phyloP scores from a whole-genome alignment of 2,888 invertebrate genomes.

The Ophioninae sp. region DNA sequence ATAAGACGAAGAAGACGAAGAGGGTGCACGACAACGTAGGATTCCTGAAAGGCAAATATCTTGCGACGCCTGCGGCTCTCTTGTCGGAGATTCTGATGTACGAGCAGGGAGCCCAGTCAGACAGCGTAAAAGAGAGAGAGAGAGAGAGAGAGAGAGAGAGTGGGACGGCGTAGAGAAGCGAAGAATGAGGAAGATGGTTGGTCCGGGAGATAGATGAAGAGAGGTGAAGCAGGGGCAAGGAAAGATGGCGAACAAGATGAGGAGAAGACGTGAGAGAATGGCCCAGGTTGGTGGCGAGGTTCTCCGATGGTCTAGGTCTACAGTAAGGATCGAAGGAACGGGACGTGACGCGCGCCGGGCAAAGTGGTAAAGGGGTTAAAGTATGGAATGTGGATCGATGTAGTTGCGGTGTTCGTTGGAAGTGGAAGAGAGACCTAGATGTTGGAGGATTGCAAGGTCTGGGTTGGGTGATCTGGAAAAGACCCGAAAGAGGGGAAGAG shows the following conservation, averaged over 20 bases:
- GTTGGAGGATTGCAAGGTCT: background rate
- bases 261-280: slow-evolving; percentile 43
- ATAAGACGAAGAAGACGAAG: slow-evolving; percentile 36
- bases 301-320: slow-evolving; percentile 35
- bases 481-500: slow-evolving; percentile 2
- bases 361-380: slow-evolving; percentile 54
- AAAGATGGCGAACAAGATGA: slow-evolving; percentile 29
- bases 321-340: slow-evolving; percentile 36
- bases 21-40: slow-evolving; percentile 39
- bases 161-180: background rate
- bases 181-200: background rate
- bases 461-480: slow-evolving; percentile 5
- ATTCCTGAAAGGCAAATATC: slow-evolving; percentile 59
- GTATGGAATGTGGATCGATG: slow-evolving; percentile 64
- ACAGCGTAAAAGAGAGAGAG: background rate
- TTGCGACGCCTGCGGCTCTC: slow-evolving; percentile 42
- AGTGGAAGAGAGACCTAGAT: background rate
- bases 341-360: slow-evolving; percentile 34
- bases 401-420: slow-evolving; percentile 51
- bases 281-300: slow-evolving; percentile 37
- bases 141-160: background rate
- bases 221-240: background rate
- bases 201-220: background rate
- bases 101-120: slow-evolving; percentile 16
- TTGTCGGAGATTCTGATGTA: slow-evolving; percentile 51